Evolutionary conservation across 1,140 invertebrate species (phyloP), one percentile per base, ranked within the genome.

Genomic region (Anastrepha obliqua): DNA sequence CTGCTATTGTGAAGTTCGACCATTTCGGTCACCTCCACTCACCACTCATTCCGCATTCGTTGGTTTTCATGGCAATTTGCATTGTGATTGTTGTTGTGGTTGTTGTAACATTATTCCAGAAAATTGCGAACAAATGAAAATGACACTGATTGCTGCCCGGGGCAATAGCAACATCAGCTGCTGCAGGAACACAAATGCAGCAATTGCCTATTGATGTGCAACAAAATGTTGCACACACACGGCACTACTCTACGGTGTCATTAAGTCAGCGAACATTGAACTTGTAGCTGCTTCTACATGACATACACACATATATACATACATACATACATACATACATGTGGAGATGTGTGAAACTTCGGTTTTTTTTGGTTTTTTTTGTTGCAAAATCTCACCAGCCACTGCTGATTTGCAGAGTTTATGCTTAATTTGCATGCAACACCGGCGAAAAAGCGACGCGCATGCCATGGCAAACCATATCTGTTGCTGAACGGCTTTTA

Each of bases 61-160:
- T 7, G 29, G 39, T 51, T 74, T 3, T 13, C 1, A 1, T 42
- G 42, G 47, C 74, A 81, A 81, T 81, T 81, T 81, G 74, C 47
- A 55, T 81, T n/a, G n/a, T 51, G 74, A 81, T 81, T 81, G 55
- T 81, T 81, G 55, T 81, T 81, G 47, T 81, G 11, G 47, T 81
- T 81, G 74, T 81, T 81, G 74, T 81, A 81, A 81, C 44, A 55
- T 81, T 81, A 81, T 81, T 55, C n/a, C 74, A 58, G 74, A 81
- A 81, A 81, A 81, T 81, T 81, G 74, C 47, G 74, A 81, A 81
- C 74, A 86, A 86, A 60, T 86, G 85, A 60, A 86, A 86, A 86
- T 86, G 85, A 86, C 85, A 86, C 85, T 86, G 85, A 86, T 86
- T 86, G 85, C 85, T 86, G 85, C 85, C 58, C 29, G 59, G 42